Percentiles rank a stretch among this genome's conserved stretches.
These are phyloP conservation scores for Poecilus cupreus DNA, from an alignment of 2,888 invertebrate species.

Conservation along the genomic window DNA sequence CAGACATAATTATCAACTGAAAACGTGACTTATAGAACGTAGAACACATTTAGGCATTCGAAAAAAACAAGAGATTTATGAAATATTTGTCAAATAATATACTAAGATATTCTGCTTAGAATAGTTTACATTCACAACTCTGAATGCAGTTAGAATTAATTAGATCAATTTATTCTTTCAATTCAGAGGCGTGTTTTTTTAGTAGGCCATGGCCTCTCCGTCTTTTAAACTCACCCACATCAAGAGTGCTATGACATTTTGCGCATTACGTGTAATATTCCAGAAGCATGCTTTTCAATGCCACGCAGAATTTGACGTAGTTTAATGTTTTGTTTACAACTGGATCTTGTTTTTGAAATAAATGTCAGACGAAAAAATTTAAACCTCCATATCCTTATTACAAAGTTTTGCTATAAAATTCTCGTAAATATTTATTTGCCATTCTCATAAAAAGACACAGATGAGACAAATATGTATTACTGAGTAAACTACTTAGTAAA, in stretches of 20 bases:
- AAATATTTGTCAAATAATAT: neutral
- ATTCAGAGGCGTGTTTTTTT: conserved; percentile 16
- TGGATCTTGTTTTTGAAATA: neutral
- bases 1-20: neutral
- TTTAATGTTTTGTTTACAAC: conserved; percentile 22
- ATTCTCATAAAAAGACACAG: no score
- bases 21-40: neutral
- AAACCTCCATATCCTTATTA: no score
- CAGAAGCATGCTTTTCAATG: conserved; percentile 33
- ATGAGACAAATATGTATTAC: neutral
- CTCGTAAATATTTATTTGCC: no score
- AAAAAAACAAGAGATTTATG: conserved; percentile 1
- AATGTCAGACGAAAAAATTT: neutral
- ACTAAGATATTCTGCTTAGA: neutral
- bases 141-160: neutral
- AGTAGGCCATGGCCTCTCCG: conserved; percentile 38
- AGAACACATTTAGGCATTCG: neutral
- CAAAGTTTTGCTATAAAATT: no score
- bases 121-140: neutral
- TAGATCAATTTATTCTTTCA: conserved; percentile 1
- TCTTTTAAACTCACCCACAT: conserved; percentile 30
- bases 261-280: neutral
- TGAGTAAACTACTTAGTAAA: no score
- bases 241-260: conserved; percentile 36
- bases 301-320: conserved; percentile 6